These are phyloP conservation scores for Hypomecis punctinalis DNA, from an alignment of 2,888 invertebrate genomes.

Conservation along the genomic window DNA sequence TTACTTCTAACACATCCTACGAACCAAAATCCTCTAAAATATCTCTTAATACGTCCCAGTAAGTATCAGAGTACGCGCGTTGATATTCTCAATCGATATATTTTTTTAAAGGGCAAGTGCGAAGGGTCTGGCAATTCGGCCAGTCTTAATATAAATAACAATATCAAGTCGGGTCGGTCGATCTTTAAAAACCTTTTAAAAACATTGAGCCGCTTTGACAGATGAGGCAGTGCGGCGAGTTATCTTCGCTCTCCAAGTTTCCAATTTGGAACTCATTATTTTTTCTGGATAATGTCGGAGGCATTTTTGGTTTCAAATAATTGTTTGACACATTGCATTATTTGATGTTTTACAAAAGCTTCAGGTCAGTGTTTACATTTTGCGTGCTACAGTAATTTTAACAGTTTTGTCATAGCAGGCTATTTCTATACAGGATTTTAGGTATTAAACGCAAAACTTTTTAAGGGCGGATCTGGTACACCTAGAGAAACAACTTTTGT, in stretches of 20 bases:
- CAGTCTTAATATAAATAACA: constrained; percentile 81
- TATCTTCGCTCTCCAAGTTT: constrained; percentile 53
- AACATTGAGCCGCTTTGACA: constrained; percentile 78
- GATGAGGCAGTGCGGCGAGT: constrained; percentile 64
- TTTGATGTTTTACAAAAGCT: too few relatives aligned
- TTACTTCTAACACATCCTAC: constrained; percentile 53
- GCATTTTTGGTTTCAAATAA: neutral
- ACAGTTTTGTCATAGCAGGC: too few relatives aligned
- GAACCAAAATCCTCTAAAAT: constrained; percentile 44
- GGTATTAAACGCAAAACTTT: too few relatives aligned
- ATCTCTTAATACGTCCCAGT: constrained; percentile 48
- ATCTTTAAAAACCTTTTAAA: constrained; percentile 71
- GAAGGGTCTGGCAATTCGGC: constrained; percentile 60
- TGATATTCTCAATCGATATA: constrained; percentile 33
- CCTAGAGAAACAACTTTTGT: too few relatives aligned
- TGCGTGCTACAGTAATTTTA: too few relatives aligned
- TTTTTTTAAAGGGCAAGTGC: constrained; percentile 51
- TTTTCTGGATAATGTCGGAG: constrained; percentile 12
- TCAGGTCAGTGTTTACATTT: too few relatives aligned
- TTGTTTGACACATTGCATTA: too few relatives aligned
- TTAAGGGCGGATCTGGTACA: too few relatives aligned
- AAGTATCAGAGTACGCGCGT: constrained; percentile 53
- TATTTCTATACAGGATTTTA: too few relatives aligned
- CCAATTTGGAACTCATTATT: constrained; percentile 28
- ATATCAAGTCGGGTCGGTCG: constrained; percentile 72